Evolutionary conservation across 1,140 invertebrate species (phyloP).

Genomic region (Euwallacea fornicatus): DNA sequence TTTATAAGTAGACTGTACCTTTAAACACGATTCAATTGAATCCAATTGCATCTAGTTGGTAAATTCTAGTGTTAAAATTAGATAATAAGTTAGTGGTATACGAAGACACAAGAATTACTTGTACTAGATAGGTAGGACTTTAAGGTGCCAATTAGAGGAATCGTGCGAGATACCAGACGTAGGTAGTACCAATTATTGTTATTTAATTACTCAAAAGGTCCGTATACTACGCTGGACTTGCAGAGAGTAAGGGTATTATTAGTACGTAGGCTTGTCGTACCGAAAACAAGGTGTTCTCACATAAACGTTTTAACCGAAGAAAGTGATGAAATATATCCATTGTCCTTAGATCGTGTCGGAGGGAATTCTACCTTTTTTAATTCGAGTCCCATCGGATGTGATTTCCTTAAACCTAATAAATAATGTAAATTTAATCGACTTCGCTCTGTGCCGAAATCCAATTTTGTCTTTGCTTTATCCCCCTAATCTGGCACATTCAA

Average conservation of each 20-base stretch:
- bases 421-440: constrained; percentile 40
- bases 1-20: constrained; percentile 29
- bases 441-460: constrained; percentile 35
- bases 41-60: constrained; percentile 30
- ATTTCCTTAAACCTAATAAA: constrained; percentile 36
- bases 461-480: constrained; percentile 38
- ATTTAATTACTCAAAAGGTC: constrained; percentile 5
- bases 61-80: constrained; percentile 39
- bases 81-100: constrained; percentile 37
- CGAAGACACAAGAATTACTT: constrained; percentile 37
- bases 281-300: background rate
- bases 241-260: too few relatives aligned
- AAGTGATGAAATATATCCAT: too few relatives aligned
- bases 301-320: background rate
- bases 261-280: background rate
- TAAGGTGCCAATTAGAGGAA: constrained; percentile 35
- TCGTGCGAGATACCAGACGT: constrained; percentile 24
- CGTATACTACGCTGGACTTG: background rate
- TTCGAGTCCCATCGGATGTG: constrained; percentile 27
- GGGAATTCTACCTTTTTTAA: constrained; percentile 25
- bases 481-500: constrained; percentile 27
- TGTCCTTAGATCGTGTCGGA: too few relatives aligned
- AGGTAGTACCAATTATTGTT: constrained; percentile 26
- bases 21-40: constrained; percentile 35
- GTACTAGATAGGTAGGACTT: constrained; percentile 34